A percentile compares a stretch with the other conserved stretches of the same genome.
Conservation (phyloP, 2,113 vertebrate species). For the Carettochelys insculpta region DNA sequence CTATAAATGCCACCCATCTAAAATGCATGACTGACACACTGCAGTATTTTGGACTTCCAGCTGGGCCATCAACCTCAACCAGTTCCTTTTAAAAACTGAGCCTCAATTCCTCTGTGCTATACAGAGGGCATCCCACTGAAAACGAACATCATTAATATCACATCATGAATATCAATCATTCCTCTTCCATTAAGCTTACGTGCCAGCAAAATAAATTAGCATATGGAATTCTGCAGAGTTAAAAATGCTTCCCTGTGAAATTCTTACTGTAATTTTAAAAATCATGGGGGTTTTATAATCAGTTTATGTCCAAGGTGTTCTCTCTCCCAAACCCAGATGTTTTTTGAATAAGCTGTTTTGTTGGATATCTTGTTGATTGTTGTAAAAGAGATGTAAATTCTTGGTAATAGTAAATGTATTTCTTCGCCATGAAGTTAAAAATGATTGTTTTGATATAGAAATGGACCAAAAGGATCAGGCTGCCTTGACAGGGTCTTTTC, state of each 20-base stretch:
- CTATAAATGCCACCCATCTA: not conserved
- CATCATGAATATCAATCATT: slow-evolving; percentile 11
- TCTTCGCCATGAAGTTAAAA: not conserved
- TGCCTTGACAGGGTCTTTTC: not conserved
- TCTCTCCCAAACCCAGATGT: not conserved
- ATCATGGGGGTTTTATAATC: not conserved
- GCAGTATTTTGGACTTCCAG: not conserved
- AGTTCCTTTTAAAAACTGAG: not conserved
- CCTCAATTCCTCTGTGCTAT: not conserved
- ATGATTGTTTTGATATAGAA: not conserved
- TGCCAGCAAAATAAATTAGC: slow-evolving; percentile 33
- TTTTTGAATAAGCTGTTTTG: not conserved
- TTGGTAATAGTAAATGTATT: not conserved
- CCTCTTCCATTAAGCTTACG: slow-evolving; percentile 7
- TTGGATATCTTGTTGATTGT: not conserved
- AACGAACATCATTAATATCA: slow-evolving; percentile 38
- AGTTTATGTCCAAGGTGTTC: not conserved
- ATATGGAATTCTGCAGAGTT: not conserved
- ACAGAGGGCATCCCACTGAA: not conserved
- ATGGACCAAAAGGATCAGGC: not conserved
- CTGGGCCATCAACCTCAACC: not conserved
- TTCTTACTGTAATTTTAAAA: not conserved
- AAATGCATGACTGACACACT: not conserved
- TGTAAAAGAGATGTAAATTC: not conserved
- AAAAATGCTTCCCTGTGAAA: not conserved